Base-by-base conservation (phyloP, 1,140 invertebrate genomes). In the Oreohelix idahoensis region DNA sequence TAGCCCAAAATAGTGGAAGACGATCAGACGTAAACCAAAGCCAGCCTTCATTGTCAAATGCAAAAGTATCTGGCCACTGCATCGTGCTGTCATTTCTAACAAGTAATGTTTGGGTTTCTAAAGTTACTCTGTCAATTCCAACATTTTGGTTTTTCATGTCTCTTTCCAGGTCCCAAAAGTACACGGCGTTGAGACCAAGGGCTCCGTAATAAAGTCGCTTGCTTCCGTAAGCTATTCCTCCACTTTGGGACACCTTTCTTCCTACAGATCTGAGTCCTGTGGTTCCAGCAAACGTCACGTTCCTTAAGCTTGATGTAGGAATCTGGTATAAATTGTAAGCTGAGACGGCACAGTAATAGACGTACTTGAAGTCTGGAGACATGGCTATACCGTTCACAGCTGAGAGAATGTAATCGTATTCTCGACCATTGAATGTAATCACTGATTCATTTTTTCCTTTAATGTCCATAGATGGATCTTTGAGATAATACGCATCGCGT, bases 1-100 rank as follows among this genome's bases (percentile, higher is more conserved):
- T 66, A 1, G 2, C 8, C 63, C 63, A 66, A 26, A 84, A 88
- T 2, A 77, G 71, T 32, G 84, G 81, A 20, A 88, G 79, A 2
- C 84, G 77, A 58, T 86, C 87, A 29, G 86, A 82, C 11, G 84
- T 84, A 36, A 87, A 86, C 86, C 86, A 88, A 38, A 88, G 81
- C 49, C 82, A 85, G 0, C 87, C 86, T 35, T 76, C n/a, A 66
- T 84, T 75, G 76, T 88, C 86, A 53, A 83, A 79, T 4, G 79
- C 86, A 13, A 87, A 81, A 8, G 84, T 85, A 73, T 88, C 86
- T 0, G 83, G 83, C 87, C 87, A 88, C 35, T 84, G 83, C 85
- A 86, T 86, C 1, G 77, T 74, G 74, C 75, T 82, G 38, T 79
- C 58, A 39, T 63, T 36, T 17, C 38, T 2, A 1, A 36, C 58